A percentile compares a stretch with the other conserved stretches of the same genome.
These are phyloP conservation scores for Phrynocephalus vlangalii DNA, from an alignment of 2,797 vertebrate species.

Conservation along the genomic window DNA sequence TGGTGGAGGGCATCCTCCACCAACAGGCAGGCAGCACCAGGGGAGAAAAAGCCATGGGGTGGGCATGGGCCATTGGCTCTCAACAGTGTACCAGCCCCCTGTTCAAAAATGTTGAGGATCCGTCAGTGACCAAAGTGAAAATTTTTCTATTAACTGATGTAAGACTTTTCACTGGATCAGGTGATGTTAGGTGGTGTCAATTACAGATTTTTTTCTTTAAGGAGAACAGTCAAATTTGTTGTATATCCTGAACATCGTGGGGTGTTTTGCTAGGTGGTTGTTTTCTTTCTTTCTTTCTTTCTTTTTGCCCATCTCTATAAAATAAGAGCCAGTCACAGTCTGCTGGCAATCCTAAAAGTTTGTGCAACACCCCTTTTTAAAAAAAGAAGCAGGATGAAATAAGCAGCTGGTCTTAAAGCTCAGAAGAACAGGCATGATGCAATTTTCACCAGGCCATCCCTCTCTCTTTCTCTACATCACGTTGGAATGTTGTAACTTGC, in stretches of 20 bases:
- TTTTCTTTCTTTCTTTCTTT: too few relatives aligned
- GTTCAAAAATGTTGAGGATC: too few relatives aligned
- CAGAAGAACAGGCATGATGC: constrained; percentile 48
- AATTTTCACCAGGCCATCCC: constrained; percentile 6
- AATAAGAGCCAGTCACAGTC: neutral
- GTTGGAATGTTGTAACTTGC: neutral
- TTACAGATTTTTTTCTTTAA: neutral
- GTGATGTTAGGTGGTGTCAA: neutral
- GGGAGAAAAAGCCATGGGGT: too few relatives aligned
- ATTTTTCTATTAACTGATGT: neutral
- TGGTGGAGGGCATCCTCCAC: too few relatives aligned
- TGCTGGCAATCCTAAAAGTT: neutral
- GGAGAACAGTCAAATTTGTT: neutral
- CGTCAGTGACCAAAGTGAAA: neutral
- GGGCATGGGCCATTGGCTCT: too few relatives aligned
- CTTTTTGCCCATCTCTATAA: neutral
- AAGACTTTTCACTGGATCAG: neutral
- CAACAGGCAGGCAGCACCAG: too few relatives aligned
- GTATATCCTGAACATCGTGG: neutral
- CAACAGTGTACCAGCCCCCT: too few relatives aligned
- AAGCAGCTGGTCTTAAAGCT: constrained; percentile 52
- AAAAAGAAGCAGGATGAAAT: constrained; percentile 22
- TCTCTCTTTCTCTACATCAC: constrained; percentile 11
- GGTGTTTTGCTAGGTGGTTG: too few relatives aligned
- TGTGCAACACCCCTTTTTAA: neutral